phyloP scores from a whole-genome alignment of 1,140 invertebrate genomes.

The Battus philenor region DNA sequence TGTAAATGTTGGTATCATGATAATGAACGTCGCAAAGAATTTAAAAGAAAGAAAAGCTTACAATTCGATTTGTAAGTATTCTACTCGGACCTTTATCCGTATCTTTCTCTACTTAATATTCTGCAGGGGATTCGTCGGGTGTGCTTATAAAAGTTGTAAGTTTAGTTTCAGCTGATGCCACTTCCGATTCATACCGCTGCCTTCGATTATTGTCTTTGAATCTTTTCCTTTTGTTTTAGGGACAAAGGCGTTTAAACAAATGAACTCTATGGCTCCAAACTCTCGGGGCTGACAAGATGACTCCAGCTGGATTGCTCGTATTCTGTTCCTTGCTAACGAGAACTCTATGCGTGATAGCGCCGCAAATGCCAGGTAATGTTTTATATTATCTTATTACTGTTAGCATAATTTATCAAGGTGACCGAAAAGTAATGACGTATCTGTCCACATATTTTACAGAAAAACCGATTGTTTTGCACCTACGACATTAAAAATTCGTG shows the following conservation, averaged over 20 bases:
- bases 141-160: conserved; percentile 11
- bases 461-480: no score
- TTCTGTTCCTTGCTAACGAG: conserved; percentile 56
- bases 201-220: conserved; percentile 1
- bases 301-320: conserved; percentile 44
- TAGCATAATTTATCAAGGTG: no score
- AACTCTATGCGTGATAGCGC: conserved; percentile 57
- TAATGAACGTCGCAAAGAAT: no score
- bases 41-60: no score
- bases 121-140: background rate
- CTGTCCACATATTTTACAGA: no score
- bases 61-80: no score
- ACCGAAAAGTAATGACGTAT: no score
- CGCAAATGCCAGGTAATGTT: conserved; percentile 59
- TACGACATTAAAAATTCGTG: no score
- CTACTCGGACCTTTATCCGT: no score
- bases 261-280: conserved; percentile 55
- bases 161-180: conserved; percentile 3
- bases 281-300: conserved; percentile 52
- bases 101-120: conserved; percentile 8
- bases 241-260: conserved; percentile 30
- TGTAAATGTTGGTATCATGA: no score
- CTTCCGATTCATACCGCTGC: background rate
- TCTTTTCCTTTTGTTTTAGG: conserved; percentile 27
- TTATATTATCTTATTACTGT: no score